Evolutionary conservation across 2,113 vertebrate species (phyloP).

Genomic region (Alouatta palliata): DNA sequence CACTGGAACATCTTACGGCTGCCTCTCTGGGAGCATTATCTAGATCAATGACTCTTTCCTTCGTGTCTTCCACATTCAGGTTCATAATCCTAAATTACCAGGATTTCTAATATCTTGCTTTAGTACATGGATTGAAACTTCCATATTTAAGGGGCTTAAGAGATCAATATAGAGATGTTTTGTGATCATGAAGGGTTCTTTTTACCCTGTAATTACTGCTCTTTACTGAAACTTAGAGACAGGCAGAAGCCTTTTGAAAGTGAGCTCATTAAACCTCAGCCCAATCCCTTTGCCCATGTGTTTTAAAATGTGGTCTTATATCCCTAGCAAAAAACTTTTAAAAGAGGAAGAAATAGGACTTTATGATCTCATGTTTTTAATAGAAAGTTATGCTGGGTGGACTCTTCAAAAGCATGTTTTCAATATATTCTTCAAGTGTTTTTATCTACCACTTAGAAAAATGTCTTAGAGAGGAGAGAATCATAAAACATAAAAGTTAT

Average conservation of each 20-base stretch:
- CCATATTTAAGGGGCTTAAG: constrained; percentile 74
- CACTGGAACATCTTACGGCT: background rate
- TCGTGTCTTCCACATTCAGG: background rate
- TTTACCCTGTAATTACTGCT: constrained; percentile 75
- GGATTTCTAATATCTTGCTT: constrained; percentile 59
- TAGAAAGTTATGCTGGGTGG: constrained; percentile 45
- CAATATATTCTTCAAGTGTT: background rate
- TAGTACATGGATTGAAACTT: constrained; percentile 70
- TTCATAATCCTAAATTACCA: constrained; percentile 60
- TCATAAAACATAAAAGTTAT: constrained; percentile 67
- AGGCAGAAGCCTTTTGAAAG: constrained; percentile 72
- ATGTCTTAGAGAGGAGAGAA: constrained; percentile 57
- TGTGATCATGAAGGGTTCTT: constrained; percentile 60
- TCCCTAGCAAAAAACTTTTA: constrained; percentile 34
- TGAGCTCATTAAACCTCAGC: constrained; percentile 71
- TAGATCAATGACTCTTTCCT: constrained; percentile 13
- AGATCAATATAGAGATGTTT: constrained; percentile 62
- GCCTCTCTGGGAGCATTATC: constrained; percentile 17
- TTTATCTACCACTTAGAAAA: constrained; percentile 72
- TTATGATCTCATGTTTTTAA: constrained; percentile 5
- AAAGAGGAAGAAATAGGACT: constrained; percentile 56
- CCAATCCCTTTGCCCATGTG: background rate
- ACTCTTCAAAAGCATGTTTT: constrained; percentile 38
- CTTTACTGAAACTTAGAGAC: constrained; percentile 71
- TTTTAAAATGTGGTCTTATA: constrained; percentile 72